A percentile compares a stretch with the other conserved stretches of the same genome.
Conservation (phyloP, 2,888 invertebrate genomes). For the Pandemis heparana region DNA sequence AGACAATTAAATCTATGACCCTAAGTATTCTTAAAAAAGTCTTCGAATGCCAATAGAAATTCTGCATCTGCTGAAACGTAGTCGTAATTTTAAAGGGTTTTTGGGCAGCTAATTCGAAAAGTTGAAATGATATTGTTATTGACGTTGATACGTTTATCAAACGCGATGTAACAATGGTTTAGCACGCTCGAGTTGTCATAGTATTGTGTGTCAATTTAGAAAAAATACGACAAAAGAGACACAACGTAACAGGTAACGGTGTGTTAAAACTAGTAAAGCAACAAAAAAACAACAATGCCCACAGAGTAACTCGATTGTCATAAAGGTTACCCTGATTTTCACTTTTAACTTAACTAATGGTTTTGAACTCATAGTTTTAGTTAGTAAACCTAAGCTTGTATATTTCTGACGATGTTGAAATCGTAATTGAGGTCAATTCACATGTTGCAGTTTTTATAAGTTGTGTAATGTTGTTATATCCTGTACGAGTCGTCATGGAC, state of each 20-base stretch:
- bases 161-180: slow-evolving; percentile 23
- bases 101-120: slow-evolving; percentile 3
- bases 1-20: slow-evolving; percentile 75
- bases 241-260: slow-evolving; percentile 19
- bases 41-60: slow-evolving; percentile 53
- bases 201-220: slow-evolving; percentile 21
- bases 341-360: slow-evolving; percentile 30
- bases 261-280: slow-evolving; percentile 10
- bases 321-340: slow-evolving; percentile 29
- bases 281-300: slow-evolving; percentile 27
- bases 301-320: slow-evolving; percentile 16
- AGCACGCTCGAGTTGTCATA: slow-evolving; percentile 1
- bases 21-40: slow-evolving; percentile 64
- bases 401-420: neutral
- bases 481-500: slow-evolving; percentile 25
- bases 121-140: neutral
- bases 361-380: neutral
- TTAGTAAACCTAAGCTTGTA: neutral
- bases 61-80: slow-evolving; percentile 64
- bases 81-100: slow-evolving; percentile 45
- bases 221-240: slow-evolving; percentile 22
- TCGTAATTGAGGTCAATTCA: neutral
- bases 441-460: slow-evolving; percentile 8
- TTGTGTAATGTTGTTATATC: slow-evolving; percentile 31
- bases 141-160: slow-evolving; percentile 18